These are phyloP conservation scores for Leptoclinus maculatus DNA, from an alignment of 2,797 vertebrate genomes.

Conservation along the genomic window DNA sequence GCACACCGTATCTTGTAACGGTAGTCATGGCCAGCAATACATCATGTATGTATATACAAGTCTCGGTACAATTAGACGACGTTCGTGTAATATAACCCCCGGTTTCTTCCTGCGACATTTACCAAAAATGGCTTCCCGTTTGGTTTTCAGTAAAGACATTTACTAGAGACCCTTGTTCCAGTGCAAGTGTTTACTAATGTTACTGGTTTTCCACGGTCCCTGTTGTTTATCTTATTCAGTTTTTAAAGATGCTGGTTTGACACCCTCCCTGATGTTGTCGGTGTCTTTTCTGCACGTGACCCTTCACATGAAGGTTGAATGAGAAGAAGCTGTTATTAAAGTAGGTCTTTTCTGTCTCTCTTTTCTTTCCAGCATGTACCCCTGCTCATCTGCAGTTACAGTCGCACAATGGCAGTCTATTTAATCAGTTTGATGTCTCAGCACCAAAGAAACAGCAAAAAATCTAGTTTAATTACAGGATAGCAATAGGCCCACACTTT, in stretches of 20 bases:
- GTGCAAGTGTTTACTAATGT: neutral
- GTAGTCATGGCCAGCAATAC: fast-evolving
- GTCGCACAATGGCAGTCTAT: conserved; percentile 87
- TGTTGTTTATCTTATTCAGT: neutral
- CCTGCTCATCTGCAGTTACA: conserved; percentile 78
- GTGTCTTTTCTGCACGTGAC: neutral
- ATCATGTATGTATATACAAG: fast-evolving
- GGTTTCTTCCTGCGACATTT: conserved; percentile 61
- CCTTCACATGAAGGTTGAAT: neutral
- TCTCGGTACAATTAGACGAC: neutral
- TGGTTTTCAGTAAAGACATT: conserved; percentile 13
- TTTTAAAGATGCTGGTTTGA: neutral
- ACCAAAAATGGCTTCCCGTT: conserved; percentile 75
- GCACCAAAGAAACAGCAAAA: conserved; percentile 82
- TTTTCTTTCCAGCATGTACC: conserved; percentile 84
- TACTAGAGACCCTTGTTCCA: conserved; percentile 12
- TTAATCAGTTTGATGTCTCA: conserved; percentile 76
- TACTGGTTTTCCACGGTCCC: neutral
- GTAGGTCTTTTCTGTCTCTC: conserved; percentile 2
- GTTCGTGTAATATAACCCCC: neutral
- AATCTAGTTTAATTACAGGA: conserved; percentile 82
- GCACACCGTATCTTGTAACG: neutral
- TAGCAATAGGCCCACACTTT: conserved; percentile 86
- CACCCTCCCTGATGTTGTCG: neutral
- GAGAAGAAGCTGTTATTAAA: neutral